phyloP scores from a whole-genome alignment of 2,797 vertebrate species.

The Heterohyrax brucei region DNA sequence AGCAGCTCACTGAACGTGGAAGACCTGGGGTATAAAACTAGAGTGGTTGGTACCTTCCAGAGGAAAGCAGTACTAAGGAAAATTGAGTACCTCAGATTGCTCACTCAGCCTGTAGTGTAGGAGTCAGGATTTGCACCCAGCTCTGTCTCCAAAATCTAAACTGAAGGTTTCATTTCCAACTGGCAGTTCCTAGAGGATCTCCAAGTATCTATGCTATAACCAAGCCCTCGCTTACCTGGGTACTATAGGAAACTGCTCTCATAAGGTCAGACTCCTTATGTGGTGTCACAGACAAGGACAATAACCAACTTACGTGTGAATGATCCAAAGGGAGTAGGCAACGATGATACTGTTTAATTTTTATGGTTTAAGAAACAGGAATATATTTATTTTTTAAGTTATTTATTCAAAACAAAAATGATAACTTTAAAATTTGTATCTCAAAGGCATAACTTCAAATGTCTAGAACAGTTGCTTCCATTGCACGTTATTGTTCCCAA shows the following conservation, averaged over 20 bases:
- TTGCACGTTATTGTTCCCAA: not conserved
- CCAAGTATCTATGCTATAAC: not conserved
- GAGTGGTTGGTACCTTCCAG: not conserved
- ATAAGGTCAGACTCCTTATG: not conserved
- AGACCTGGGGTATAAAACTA: fast-evolving
- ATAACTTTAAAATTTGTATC: conserved; percentile 50
- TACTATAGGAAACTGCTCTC: not conserved
- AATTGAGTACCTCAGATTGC: not conserved
- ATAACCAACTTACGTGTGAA: not conserved
- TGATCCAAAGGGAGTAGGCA: not conserved
- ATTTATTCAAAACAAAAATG: conserved; percentile 46
- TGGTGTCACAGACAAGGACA: not conserved
- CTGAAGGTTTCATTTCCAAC: not conserved
- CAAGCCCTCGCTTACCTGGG: not conserved
- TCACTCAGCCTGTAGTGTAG: not conserved
- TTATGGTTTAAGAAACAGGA: conserved; percentile 13
- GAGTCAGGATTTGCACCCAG: not conserved
- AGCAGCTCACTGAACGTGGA: not conserved
- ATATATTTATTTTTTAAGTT: conserved; percentile 1
- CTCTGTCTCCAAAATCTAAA: conserved; percentile 40
- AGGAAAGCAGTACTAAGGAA: not conserved
- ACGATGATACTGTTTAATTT: not conserved
- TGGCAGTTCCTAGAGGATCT: not conserved
- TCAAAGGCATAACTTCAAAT: not conserved
- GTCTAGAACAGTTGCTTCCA: not conserved